Conservation (phyloP, 1,140 invertebrate species). For the Tyrophagus putrescentiae region DNA sequence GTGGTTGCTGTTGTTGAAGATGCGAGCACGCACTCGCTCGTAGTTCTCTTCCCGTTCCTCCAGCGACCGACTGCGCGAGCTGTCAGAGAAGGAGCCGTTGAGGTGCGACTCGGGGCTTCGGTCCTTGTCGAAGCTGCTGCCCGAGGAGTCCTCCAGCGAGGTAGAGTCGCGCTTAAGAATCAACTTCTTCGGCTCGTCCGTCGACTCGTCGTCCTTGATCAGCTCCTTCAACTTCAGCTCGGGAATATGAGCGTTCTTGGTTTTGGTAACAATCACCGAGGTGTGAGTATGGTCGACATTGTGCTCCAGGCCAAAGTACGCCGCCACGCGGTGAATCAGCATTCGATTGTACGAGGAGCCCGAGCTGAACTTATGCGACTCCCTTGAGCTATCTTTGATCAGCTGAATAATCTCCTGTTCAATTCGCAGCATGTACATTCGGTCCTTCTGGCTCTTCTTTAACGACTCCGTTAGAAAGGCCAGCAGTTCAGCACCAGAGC, state of each 20-base stretch:
- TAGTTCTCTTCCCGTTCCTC: constrained; percentile 79
- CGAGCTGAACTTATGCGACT: constrained; percentile 64
- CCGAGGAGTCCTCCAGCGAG: constrained; percentile 51
- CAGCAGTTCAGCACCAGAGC: constrained; percentile 61
- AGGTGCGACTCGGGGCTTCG: constrained; percentile 39
- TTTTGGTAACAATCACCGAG: constrained; percentile 65
- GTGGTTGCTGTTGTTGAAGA: constrained; percentile 48
- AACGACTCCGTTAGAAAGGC: constrained; percentile 76
- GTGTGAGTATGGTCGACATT: constrained; percentile 73
- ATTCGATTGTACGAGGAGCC: constrained; percentile 89
- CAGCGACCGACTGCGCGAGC: constrained; percentile 64
- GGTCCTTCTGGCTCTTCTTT: constrained; percentile 73
- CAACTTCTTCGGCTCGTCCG: constrained; percentile 49
- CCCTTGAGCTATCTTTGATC: constrained; percentile 63
- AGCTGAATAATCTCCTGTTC: constrained; percentile 71
- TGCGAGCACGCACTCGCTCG: constrained; percentile 58
- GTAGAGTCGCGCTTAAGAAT: constrained; percentile 66
- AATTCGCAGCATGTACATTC: constrained; percentile 63
- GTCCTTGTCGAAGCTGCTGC: constrained; percentile 27
- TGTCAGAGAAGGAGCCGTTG: constrained; percentile 41
- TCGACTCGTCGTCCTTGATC: constrained; percentile 30
- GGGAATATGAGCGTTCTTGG: constrained; percentile 53
- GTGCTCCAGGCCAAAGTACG: constrained; percentile 83
- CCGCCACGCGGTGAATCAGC: constrained; percentile 80
- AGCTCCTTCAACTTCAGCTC: constrained; percentile 34